Percentiles rank a stretch among this genome's conserved stretches.
Evolutionary conservation across 2,113 vertebrate species (phyloP).

Genomic region (Chelonoidis abingdonii): DNA sequence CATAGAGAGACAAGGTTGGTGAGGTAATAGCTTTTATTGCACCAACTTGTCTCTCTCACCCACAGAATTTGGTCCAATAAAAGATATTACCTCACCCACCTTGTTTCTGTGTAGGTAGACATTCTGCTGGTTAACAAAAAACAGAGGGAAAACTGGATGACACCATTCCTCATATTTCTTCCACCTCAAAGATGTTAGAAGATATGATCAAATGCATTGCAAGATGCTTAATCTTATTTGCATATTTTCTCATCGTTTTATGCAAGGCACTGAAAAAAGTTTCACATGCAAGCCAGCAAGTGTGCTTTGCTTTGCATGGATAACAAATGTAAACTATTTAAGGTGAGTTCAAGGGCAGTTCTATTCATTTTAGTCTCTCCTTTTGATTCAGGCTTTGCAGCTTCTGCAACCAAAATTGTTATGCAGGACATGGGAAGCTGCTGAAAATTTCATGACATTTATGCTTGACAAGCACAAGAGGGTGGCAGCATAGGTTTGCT

Average conservation of each 20-base stretch:
- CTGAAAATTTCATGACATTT: slow-evolving; percentile 54
- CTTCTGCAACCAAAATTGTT: slow-evolving; percentile 34
- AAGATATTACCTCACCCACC: background rate
- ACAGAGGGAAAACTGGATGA: slow-evolving; percentile 34
- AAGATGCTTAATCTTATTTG: slow-evolving; percentile 53
- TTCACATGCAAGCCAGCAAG: background rate
- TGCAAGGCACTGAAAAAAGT: background rate
- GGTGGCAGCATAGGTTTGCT: background rate
- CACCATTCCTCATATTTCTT: slow-evolving; percentile 13
- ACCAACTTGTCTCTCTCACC: background rate
- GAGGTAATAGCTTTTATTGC: background rate
- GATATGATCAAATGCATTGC: slow-evolving; percentile 44
- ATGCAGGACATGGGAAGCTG: slow-evolving; percentile 26
- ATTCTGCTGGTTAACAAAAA: slow-evolving; percentile 38
- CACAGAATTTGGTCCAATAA: background rate
- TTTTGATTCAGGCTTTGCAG: slow-evolving; percentile 17
- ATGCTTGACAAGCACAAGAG: slow-evolving; percentile 39
- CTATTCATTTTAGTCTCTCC: slow-evolving; percentile 31
- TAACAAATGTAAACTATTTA: slow-evolving; percentile 34
- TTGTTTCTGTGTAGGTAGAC: background rate
- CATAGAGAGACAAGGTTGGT: background rate
- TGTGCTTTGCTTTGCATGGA: background rate
- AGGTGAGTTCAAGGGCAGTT: slow-evolving; percentile 62
- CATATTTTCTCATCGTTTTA: slow-evolving; percentile 46
- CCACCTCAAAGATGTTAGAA: slow-evolving; percentile 37